Base-by-base conservation (phyloP, 2,113 vertebrate genomes). In the Petaurus breviceps region DNA sequence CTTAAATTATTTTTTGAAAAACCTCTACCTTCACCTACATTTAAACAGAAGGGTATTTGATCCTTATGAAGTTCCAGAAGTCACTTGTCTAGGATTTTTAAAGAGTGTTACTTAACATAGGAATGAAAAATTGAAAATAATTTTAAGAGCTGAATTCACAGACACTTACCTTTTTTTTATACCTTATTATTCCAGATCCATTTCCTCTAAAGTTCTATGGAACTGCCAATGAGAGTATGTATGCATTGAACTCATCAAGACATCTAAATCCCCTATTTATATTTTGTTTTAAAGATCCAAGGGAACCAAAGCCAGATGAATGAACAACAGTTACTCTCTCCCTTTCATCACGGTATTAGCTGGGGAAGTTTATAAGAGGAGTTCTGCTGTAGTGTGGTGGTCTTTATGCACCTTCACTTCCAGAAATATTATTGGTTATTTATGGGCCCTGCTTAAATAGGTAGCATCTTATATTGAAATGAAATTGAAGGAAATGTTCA, bases 41-140 rank as follows among this genome's bases (percentile, higher is more conserved):
- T 90, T 94, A 94, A 94, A 51, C 90, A 31, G 90, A 54, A 0
- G 90, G 49, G 12, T 92, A 8, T 93, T 1, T 10, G 52, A 92
- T 61, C 95, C 77, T 92, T 91, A 92, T 16, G 94, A 92, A 28
- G 7, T 93, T 90, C 9, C 91, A 55, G 26, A 23, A 0, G 22
- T 95, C n/a, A n/a, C 10, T 96, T 93, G 93, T 92, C 9, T 28
- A 10, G 90, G 55, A 37, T 43, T 43, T 84, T 43, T 43, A 43
- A 77, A 84, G 68, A 43, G 19, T 84, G n/a, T 84, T 84, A 28
- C 68, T 43, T 84, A n/a, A 6, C 19, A 51, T 61, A 4, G 47
- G 90, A 94, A 23, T 94, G 37, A 93, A 61, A 51, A 92, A 95
- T 54, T 55, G 3, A 89, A 95, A 97, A 92, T 43, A 55, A 23